Base-by-base conservation (phyloP, 2,797 vertebrate species). In the Takifugu rubripes region DNA sequence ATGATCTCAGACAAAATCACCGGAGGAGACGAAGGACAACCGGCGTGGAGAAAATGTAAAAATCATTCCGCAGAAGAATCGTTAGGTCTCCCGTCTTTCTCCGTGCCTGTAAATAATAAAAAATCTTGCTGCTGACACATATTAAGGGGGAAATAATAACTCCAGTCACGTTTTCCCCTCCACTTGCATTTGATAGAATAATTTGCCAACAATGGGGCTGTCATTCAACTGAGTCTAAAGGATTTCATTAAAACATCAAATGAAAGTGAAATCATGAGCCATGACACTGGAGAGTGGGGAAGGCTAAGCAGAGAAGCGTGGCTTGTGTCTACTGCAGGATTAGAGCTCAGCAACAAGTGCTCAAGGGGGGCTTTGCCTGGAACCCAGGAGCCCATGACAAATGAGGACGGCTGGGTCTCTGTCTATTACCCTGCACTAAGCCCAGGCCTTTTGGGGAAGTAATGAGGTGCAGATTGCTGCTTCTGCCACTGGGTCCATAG, bases 221-320 rank as follows among this genome's bases (percentile, higher is more conserved):
- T 84, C 83, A 85, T 88, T 89, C 84, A 85, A 77, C 61, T 25
- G 79, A 85, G 80, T 74, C 76, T 77, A 64, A 55, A 75, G 84
- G 80, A 87, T 90, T 92, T 88, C 88, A 90, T 90, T 90, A 87
- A 90, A 90, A 88, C 87, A 90, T 89, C 84, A 87, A 88, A 87
- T 90, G 88, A 88, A 89, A 90, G 85, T 85, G 84, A 91, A 91
- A 87, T 90, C 84, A 87, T 79, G 81, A 89, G 81, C 82, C 89
- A 84, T 90, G 87, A 89, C 87, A 73, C 69, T 52, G 70, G 76
- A 79, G 79, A 85, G 84, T 56, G 78, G 81, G 82, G 80, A 85
- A 81, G 81, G 80, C 82, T 87, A 80, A 87, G 84, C 79, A 86
- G 81, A 86, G 82, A 68, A 83, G 83, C 73, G 76, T 71, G 77